These are phyloP conservation scores for Herpetotheres cachinnans DNA, from an alignment of 2,113 vertebrate genomes.

Conservation along the genomic window DNA sequence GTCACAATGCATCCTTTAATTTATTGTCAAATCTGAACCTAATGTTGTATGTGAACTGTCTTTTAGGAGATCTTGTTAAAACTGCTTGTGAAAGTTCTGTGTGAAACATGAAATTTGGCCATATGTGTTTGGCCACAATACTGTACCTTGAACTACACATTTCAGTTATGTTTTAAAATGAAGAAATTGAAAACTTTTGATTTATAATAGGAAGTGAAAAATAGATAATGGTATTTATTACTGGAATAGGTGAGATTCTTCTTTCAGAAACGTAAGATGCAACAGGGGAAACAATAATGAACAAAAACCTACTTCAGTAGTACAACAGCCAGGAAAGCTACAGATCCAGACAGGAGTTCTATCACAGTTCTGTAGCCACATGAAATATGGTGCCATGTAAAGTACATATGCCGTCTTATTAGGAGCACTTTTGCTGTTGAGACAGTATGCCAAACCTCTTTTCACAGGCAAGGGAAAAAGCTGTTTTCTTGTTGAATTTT, in stretches of 20 bases:
- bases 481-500: neutral
- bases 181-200: conserved; percentile 47
- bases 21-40: neutral
- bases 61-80: neutral
- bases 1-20: neutral
- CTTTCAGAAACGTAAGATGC: neutral
- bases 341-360: neutral
- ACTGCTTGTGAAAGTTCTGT: neutral
- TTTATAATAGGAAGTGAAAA: conserved; percentile 48
- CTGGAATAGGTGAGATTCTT: neutral
- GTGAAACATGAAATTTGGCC: neutral
- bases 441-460: neutral
- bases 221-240: neutral
- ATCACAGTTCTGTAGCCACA: neutral
- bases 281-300: neutral
- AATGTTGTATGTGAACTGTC: neutral
- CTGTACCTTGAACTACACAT: neutral
- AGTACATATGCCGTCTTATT: neutral
- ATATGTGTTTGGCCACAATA: neutral
- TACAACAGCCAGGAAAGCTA: neutral
- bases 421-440: neutral
- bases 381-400: neutral
- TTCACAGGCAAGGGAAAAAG: neutral
- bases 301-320: neutral
- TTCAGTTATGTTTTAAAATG: conserved; percentile 46